phyloP scores from a whole-genome alignment of 2,888 invertebrate genomes.

The Leptothorax acervorum region DNA sequence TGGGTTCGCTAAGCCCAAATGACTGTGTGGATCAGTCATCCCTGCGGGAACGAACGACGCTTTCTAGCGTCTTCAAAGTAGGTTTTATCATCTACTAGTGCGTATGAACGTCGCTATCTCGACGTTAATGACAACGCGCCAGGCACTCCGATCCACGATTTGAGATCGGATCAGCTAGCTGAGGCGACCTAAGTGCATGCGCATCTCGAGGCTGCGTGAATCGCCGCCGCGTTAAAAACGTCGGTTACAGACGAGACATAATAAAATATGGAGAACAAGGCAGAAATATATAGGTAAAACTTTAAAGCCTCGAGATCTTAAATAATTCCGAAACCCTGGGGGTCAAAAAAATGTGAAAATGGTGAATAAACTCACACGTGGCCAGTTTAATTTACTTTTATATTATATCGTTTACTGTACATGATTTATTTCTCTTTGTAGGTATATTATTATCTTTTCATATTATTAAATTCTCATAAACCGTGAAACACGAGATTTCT shows the following conservation, averaged over 20 bases:
- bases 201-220: conserved; percentile 16
- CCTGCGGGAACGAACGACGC: conserved; percentile 13
- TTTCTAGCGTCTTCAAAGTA: conserved; percentile 5
- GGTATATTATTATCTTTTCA: background rate
- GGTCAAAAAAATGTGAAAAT: background rate
- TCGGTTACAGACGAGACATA: conserved; percentile 10
- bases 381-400: conserved; percentile 5
- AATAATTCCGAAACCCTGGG: background rate
- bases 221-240: conserved; percentile 28
- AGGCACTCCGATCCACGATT: background rate
- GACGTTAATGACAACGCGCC: conserved; percentile 43
- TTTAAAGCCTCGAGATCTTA: background rate
- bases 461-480: conserved; percentile 10
- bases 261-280: conserved; percentile 25
- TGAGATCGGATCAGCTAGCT: conserved; percentile 36
- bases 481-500: conserved; percentile 5
- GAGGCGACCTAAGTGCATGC: background rate
- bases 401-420: background rate
- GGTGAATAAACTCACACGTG: background rate
- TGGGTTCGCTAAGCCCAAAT: background rate
- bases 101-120: conserved; percentile 25
- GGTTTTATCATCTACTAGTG: conserved; percentile 1
- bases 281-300: background rate
- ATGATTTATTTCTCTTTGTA: background rate
- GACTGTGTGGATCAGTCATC: conserved; percentile 15